Evolutionary conservation across 2,797 vertebrate species (phyloP), one percentile per base, ranked within the genome.

Genomic region (Lutjanus argentimaculatus): DNA sequence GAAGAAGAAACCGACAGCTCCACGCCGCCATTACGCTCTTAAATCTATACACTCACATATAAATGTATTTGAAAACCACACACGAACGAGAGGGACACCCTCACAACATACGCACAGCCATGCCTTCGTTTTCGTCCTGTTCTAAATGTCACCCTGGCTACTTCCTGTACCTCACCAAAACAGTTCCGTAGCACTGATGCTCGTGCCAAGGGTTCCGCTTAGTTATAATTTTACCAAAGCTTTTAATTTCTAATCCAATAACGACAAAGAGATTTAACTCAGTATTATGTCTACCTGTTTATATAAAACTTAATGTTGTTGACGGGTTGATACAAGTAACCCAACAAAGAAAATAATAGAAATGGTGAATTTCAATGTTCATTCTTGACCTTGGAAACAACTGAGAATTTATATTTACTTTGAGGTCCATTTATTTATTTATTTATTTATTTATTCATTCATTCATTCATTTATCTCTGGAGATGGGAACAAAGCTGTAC

Each of bases 131-230:
- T 45, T 80, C 75, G 85, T 68, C 74, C 92, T 85, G 69, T 7
- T 48, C 64, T 58, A 91, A 94, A 95, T 93, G 95, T 95, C 95
- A 95, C 92, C 87, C 87, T 87, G 36, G 9, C 2, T 8, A 78
- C 75, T 93, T 95, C 95, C 95, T 89, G 95, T 94, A 79, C 93
- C 16, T 73, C 13, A 53, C 4, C 4, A 55, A 93, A 93, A 86
- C 6, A 78, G 6, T 73, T 87, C 93, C 89, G 82, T 45, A 1
- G 10, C 4, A 55, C 19, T 0, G 5, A 7, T 2, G 1, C 8
- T 13, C 1, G 3, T 0, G 14, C 0, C 17, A 73, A 92, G 57
- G 22, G 92, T 94, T 94, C 92, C 93, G 77, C 51, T 22, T 9
- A 8, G 4, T 53, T 36, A 2, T 0, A 22, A 2, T 8, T 21